Evolutionary conservation across 2,113 vertebrate species (phyloP).

Genomic region (Syngnathus typhle): DNA sequence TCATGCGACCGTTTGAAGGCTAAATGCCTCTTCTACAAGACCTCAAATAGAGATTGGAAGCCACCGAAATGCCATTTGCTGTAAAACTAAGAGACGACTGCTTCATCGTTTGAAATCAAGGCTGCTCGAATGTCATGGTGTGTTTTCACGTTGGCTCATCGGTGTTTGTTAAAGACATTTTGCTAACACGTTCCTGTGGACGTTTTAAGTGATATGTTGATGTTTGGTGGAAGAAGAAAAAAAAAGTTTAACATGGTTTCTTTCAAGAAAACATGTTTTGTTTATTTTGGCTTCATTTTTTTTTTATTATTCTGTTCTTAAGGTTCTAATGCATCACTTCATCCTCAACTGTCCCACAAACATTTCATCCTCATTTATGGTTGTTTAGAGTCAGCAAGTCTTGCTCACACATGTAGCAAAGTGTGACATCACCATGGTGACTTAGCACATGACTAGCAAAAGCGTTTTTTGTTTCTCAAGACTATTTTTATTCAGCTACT

Average conservation of each 20-base stretch:
- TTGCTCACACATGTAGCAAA: conserved; percentile 26
- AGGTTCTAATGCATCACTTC: background rate
- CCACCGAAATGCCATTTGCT: background rate
- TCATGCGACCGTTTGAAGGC: background rate
- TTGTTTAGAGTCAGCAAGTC: background rate
- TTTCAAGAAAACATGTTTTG: background rate
- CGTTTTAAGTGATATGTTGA: background rate
- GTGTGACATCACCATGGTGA: background rate
- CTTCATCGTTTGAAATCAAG: background rate
- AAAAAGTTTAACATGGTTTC: background rate
- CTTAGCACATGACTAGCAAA: conserved; percentile 7
- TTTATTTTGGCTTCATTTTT: background rate
- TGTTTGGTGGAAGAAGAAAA: background rate
- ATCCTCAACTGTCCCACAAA: background rate
- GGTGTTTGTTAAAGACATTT: background rate
- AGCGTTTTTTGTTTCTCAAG: conserved; percentile 37
- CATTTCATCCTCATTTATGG: conserved; percentile 1
- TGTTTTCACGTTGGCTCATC: background rate
- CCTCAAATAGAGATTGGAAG: too few species aligned
- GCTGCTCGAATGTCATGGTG: too few species aligned
- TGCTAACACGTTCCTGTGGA: background rate
- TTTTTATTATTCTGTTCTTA: background rate
- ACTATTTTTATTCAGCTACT: conserved; percentile 66
- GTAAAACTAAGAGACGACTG: background rate
- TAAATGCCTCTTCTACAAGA: background rate